Evolutionary conservation across 1,140 invertebrate genomes (phyloP), one percentile per base, ranked within the genome.

Genomic region (Sminthurides bifidus): DNA sequence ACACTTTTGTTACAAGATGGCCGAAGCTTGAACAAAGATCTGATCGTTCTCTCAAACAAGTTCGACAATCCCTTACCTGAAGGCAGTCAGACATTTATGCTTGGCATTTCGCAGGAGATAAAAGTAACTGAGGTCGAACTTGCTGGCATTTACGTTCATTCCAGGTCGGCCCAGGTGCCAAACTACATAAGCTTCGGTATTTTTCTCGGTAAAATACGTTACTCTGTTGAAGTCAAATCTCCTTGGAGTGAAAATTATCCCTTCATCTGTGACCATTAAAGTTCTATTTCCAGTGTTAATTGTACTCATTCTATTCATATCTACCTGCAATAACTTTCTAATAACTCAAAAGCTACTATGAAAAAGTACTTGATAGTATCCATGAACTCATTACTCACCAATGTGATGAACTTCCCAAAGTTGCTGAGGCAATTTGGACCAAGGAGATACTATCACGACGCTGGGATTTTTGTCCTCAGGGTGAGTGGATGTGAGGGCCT

Each of bases 221-320:
- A 59, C 30, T 1, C 12, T 1, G 21, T 59, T 59, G 30, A 59
- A 59, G 14, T 59, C 58, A 26, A 54, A 44, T 3, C 15, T 14
- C 0, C 50, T n/a, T 24, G 58, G 58, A 4, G 38, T 55, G 14
- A 59, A 31, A 4, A 51, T 21, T 21, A 49, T 38, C 1, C 52
- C 58, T 37, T 46, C 27, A 4, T 35, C 44, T 33, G 19, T 30
- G 33, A 49, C 26, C n/a, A 56, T 5, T n/a, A 54, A 44, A 21
- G 23, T 12, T 27, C 38, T 49, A 23, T 35, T 6, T 6, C 0
- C 3, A 43, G 23, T 26, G 3, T 8, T 6, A 27, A 3, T 12
- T 24, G 2, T 51, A 59, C 58, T 48, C 12, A 54, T 35, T 51
- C 40, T 51, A 24, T 52, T 45, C 4, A 51, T 41, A 29, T 50